These are phyloP conservation scores for Oceanites oceanicus DNA, from an alignment of 2,113 vertebrate genomes.

Conservation along the genomic window DNA sequence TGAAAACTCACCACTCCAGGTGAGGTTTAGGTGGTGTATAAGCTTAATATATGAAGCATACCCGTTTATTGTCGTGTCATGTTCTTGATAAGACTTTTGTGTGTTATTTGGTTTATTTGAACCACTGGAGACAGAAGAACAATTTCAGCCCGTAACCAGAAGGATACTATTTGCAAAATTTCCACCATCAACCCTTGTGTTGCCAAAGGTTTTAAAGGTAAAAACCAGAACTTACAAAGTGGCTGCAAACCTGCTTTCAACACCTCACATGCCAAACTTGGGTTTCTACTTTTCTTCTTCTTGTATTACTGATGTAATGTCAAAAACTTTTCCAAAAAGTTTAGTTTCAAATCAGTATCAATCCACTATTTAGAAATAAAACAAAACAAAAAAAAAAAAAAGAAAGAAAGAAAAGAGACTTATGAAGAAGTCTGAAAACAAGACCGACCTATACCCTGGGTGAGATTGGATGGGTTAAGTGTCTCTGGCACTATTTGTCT, in stretches of 20 bases:
- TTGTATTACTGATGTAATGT: slow-evolving; percentile 71
- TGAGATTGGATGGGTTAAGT: slow-evolving; percentile 88
- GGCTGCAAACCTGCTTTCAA: slow-evolving; percentile 82
- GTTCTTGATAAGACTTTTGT: neutral
- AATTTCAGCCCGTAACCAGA: slow-evolving; percentile 52
- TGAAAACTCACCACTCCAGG: neutral
- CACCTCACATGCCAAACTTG: slow-evolving; percentile 77
- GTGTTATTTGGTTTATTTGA: slow-evolving; percentile 1
- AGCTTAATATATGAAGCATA: neutral
- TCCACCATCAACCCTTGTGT: slow-evolving; percentile 11
- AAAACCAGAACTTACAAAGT: slow-evolving; percentile 75
- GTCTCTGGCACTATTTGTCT: slow-evolving; percentile 88
- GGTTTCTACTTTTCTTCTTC: slow-evolving; percentile 74
- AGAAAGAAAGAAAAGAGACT: slow-evolving; percentile 72
- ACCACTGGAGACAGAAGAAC: slow-evolving; percentile 22
- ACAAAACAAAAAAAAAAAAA: slow-evolving; percentile 30
- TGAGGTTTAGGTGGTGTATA: neutral
- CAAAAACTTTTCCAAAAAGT: slow-evolving; percentile 77
- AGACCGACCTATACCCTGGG: slow-evolving; percentile 88
- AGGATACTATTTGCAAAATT: slow-evolving; percentile 27
- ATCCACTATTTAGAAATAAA: slow-evolving; percentile 76
- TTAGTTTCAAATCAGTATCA: slow-evolving; percentile 82
- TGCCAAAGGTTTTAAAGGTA: slow-evolving; percentile 54
- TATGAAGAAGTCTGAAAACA: slow-evolving; percentile 85
- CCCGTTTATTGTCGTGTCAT: neutral